Evolutionary conservation across 2,888 invertebrate genomes (phyloP).

Genomic region (Luperina nickerlii): DNA sequence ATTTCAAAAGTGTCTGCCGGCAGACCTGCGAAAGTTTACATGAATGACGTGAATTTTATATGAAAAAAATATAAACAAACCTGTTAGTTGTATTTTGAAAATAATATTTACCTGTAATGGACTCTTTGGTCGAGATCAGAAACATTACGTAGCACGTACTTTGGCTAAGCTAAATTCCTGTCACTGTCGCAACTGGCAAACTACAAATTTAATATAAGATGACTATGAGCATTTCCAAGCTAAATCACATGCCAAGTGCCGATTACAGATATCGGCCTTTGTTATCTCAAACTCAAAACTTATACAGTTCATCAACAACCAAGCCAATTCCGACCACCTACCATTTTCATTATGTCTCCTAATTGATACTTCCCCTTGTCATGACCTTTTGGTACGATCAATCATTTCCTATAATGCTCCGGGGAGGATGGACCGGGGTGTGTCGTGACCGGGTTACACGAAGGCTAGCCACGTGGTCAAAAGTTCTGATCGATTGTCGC

Average conservation of each 20-base stretch:
- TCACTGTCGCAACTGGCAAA: not conserved
- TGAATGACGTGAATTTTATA: not conserved
- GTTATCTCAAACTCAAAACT: not conserved
- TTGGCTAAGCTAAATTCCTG: not conserved
- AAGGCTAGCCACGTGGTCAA: slow-evolving; percentile 61
- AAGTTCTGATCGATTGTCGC: slow-evolving; percentile 60
- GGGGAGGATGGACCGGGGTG: slow-evolving; percentile 65
- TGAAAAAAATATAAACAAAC: not conserved
- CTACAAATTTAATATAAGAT: not conserved
- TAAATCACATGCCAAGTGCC: not conserved
- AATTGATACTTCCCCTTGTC: slow-evolving; percentile 55
- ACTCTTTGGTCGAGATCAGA: not conserved
- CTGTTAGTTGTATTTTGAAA: not conserved
- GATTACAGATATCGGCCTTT: not conserved
- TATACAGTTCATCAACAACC: not conserved
- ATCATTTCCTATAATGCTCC: slow-evolving; percentile 46
- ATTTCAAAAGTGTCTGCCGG: not conserved
- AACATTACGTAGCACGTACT: not conserved
- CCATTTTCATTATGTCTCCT: slow-evolving; percentile 36
- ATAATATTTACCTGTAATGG: no score
- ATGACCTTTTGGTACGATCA: slow-evolving; percentile 58
- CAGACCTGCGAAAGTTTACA: not conserved
- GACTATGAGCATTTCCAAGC: not conserved
- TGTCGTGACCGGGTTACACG: slow-evolving; percentile 73
- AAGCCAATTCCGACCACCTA: not conserved